Evolutionary conservation across 2,888 invertebrate species (phyloP).

Genomic region (Chrysolina americana): DNA sequence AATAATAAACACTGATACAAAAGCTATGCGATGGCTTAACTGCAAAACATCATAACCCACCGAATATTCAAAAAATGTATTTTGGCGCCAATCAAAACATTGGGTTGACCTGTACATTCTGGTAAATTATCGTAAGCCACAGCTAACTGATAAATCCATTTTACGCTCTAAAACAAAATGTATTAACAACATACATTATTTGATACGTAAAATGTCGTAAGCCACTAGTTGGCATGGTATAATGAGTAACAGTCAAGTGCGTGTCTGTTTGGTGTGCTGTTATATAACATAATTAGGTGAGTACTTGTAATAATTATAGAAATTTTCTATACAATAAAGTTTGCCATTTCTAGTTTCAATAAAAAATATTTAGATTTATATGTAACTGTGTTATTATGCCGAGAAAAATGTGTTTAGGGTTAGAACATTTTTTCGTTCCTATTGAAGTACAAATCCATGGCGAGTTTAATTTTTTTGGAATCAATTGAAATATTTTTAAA

Average conservation of each 20-base stretch:
- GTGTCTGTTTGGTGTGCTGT: not conserved
- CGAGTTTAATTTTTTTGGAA: no score
- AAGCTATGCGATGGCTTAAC: no score
- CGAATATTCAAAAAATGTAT: not conserved
- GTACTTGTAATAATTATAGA: no score
- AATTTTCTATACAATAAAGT: no score
- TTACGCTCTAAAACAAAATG: not conserved
- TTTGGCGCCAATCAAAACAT: not conserved
- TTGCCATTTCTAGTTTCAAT: not conserved
- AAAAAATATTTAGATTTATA: not conserved
- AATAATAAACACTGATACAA: no score
- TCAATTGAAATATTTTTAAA: no score
- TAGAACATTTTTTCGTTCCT: not conserved
- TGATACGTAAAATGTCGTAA: no score
- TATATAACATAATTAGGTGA: not conserved
- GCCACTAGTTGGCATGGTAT: not conserved
- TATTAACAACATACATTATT: not conserved
- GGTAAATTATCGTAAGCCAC: not conserved
- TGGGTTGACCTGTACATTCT: not conserved
- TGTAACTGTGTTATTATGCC: not conserved
- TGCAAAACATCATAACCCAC: not conserved
- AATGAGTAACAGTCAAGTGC: not conserved
- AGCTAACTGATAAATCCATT: conserved; percentile 1
- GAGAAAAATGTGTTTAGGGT: not conserved
- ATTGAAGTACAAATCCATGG: not conserved